A percentile compares a stretch with the other conserved stretches of the same genome.
Conservation (phyloP, 1,140 invertebrate genomes). For the Myzus persicae region DNA sequence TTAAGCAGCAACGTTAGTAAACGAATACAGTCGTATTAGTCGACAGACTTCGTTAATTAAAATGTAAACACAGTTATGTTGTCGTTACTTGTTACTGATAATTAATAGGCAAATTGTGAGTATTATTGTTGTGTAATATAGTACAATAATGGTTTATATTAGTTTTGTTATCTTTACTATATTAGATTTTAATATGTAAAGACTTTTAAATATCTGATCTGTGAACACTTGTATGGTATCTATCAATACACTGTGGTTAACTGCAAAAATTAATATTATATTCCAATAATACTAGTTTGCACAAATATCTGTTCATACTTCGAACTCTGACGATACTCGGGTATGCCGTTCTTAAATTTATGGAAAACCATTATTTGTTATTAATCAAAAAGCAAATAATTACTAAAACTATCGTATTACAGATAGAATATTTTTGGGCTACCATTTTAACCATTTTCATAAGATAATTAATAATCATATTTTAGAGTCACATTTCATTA, state of each 20-base stretch:
- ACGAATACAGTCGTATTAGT: too few relatives aligned
- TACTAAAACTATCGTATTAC: not conserved
- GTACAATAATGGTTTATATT: not conserved
- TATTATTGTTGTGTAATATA: too few relatives aligned
- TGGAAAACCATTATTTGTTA: not conserved
- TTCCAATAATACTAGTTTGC: not conserved
- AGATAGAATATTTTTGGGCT: not conserved
- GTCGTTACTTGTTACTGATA: too few relatives aligned
- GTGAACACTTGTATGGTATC: not conserved
- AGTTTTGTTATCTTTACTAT: not conserved
- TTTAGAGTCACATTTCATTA: not conserved
- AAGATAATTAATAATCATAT: not conserved
- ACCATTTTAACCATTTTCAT: not conserved
- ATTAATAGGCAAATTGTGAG: too few relatives aligned
- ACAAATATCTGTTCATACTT: not conserved
- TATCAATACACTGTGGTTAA: not conserved
- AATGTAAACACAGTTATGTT: too few relatives aligned
- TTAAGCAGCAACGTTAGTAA: not conserved
- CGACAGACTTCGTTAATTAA: too few relatives aligned
- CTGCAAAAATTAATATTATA: not conserved
- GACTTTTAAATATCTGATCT: not conserved
- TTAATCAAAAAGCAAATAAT: not conserved
- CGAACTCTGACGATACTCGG: not conserved
- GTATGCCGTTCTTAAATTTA: not conserved
- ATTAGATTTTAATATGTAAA: not conserved